A percentile compares a stretch with the other conserved stretches of the same genome.
Conservation (phyloP, 2,113 vertebrate genomes). For the Orthonyx spaldingii region DNA sequence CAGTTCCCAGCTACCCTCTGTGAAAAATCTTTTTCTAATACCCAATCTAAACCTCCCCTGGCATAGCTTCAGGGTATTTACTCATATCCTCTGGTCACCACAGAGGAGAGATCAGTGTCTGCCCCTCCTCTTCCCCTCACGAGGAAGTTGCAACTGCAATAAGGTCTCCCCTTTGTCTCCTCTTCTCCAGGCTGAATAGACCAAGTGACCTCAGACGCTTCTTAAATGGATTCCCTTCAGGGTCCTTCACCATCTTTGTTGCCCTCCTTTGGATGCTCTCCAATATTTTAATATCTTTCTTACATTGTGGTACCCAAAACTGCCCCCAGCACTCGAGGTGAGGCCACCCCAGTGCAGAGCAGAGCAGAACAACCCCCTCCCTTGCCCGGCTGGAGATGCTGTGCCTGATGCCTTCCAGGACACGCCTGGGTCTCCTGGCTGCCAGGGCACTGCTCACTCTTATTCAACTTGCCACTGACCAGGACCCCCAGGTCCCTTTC, state of each 20-base stretch:
- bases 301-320: neutral
- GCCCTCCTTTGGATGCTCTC: neutral
- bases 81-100: neutral
- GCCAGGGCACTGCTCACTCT: neutral
- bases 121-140: neutral
- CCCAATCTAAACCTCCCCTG: neutral
- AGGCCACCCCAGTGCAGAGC: neutral
- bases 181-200: neutral
- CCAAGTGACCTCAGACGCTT: neutral
- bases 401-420: neutral
- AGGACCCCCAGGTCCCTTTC: neutral
- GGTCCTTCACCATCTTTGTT: no score
- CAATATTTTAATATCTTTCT: neutral
- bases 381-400: neutral
- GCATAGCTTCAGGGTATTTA: neutral
- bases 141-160: neutral
- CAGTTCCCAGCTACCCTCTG: neutral
- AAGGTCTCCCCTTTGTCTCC: neutral
- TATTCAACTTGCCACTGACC: neutral
- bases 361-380: neutral
- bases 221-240: neutral
- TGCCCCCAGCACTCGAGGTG: fast-evolving
- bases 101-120: neutral
- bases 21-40: neutral
- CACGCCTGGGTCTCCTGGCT: neutral